Evolutionary conservation across 2,888 invertebrate genomes (phyloP).

Genomic region (Adelognathus sp.): DNA sequence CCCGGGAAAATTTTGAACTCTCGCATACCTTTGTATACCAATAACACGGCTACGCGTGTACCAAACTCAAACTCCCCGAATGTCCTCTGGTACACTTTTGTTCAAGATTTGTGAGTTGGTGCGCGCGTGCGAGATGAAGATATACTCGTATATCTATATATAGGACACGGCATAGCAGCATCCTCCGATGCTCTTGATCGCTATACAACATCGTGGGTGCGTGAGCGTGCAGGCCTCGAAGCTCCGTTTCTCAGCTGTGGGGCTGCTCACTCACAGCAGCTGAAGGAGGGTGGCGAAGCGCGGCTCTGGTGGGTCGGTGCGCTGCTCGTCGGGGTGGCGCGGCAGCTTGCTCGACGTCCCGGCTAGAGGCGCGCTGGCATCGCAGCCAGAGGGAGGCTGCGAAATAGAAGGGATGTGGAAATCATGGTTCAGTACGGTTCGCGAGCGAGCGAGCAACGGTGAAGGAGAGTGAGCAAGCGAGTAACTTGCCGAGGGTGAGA

Average conservation of each 20-base stretch:
- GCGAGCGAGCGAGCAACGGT: neutral
- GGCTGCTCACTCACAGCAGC: conserved; percentile 51
- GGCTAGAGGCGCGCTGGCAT: conserved; percentile 58
- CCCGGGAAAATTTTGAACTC: conserved; percentile 16
- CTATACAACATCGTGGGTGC: conserved; percentile 26
- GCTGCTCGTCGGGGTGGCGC: conserved; percentile 49
- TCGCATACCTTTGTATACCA: neutral
- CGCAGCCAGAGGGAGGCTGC: conserved; percentile 41
- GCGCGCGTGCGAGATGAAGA: neutral
- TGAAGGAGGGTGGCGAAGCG: conserved; percentile 56
- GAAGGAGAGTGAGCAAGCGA: conserved; percentile 50
- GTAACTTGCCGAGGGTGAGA: conserved; percentile 46
- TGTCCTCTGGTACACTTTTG: neutral
- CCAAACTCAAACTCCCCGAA: neutral
- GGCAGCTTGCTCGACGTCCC: conserved; percentile 59
- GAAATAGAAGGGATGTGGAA: conserved; percentile 16
- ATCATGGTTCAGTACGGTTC: conserved; percentile 10
- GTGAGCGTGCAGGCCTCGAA: conserved; percentile 30
- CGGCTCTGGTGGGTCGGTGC: conserved; percentile 47
- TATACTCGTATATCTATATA: neutral
- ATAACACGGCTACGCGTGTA: conserved; percentile 4
- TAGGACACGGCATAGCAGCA: neutral
- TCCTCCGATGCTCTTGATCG: conserved; percentile 20
- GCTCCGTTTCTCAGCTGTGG: conserved; percentile 48
- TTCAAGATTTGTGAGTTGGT: conserved; percentile 9